These are phyloP conservation scores for Melanostoma mellinum DNA, from an alignment of 2,888 invertebrate genomes.

Conservation along the genomic window DNA sequence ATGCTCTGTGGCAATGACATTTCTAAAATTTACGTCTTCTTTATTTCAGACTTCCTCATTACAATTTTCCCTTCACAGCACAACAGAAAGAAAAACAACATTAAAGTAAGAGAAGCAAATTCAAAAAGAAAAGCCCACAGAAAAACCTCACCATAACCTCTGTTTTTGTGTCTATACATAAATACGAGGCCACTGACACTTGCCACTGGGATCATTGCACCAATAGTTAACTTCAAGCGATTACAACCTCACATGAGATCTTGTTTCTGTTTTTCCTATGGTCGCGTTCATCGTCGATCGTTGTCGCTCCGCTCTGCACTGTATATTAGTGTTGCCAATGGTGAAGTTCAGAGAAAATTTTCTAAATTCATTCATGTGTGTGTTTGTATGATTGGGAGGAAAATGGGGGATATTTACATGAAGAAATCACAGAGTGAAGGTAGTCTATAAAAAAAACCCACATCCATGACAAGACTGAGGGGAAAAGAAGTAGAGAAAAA, in stretches of 20 bases:
- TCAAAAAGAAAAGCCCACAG: constrained; percentile 36
- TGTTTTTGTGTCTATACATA: constrained; percentile 40
- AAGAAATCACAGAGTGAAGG: neutral
- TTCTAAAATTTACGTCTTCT: neutral
- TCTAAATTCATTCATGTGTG: neutral
- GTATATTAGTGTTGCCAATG: constrained; percentile 41
- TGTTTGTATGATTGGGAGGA: neutral
- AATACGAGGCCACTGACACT: constrained; percentile 78
- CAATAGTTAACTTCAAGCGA: constrained; percentile 72
- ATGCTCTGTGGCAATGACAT: constrained; percentile 13
- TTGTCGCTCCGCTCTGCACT: neutral
- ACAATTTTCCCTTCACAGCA: constrained; percentile 1
- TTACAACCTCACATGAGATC: constrained; percentile 54
- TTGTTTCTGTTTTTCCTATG: constrained; percentile 17
- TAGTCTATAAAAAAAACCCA: neutral
- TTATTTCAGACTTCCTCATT: neutral
- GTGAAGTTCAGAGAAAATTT: constrained; percentile 37
- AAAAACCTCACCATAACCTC: constrained; percentile 59
- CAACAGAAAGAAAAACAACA: constrained; percentile 13
- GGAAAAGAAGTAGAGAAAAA: constrained; percentile 18
- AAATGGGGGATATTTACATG: constrained; percentile 9
- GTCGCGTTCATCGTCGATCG: neutral
- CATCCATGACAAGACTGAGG: neutral
- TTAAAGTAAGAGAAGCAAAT: constrained; percentile 13
- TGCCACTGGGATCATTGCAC: constrained; percentile 79